Base-by-base conservation (phyloP, 2,888 invertebrate genomes). In the Stramonita haemastoma region DNA sequence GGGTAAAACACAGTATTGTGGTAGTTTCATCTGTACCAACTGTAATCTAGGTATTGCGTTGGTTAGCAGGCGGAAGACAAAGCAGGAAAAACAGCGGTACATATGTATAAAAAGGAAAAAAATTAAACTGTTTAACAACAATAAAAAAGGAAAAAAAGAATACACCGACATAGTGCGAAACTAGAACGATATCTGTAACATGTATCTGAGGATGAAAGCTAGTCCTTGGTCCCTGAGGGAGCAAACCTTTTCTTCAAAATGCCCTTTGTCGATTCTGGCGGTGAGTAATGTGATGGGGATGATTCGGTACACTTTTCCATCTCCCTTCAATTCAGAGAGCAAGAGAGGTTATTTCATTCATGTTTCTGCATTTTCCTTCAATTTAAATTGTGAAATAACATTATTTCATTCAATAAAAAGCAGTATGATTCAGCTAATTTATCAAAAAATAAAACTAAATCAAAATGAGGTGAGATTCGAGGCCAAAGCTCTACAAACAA, bases 161-260 rank as follows among this genome's bases (percentile, higher is more conserved):
- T 46, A 46, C 81, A 46, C 36, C 11, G 6, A 22, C 8, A 36
- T 26, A 46, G 26, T 83, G 36, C 36, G 81, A 26, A 83, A 83
- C 36, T 83, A 83, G 26, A 46, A 46, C 36, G 17, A 22, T 26
- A 22, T 46, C 22, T 22, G 36, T 22, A 15, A 36, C 11, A 22
- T 8, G 22, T 1, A 22, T 22, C 81, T 5, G 17, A 46, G 22
- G 46, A 36, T 79, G 32, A 79, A 32, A 79, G 32, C 8, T 17
- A 79, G 2, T 79, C 26, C 2, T 34, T 32, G 13, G 13, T 15
- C 60, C 19, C 36, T 46, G 46, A 46, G 26, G 81, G 29, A 83
- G 81, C 81, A 83, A 36, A 83, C 81, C 81, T 83, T 83, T 36
- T 83, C 81, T 83, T 83, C 81, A 83, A 83, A 83, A 83, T 83